phyloP scores from a whole-genome alignment of 2,797 vertebrate genomes.

The Microcaecilia unicolor region DNA sequence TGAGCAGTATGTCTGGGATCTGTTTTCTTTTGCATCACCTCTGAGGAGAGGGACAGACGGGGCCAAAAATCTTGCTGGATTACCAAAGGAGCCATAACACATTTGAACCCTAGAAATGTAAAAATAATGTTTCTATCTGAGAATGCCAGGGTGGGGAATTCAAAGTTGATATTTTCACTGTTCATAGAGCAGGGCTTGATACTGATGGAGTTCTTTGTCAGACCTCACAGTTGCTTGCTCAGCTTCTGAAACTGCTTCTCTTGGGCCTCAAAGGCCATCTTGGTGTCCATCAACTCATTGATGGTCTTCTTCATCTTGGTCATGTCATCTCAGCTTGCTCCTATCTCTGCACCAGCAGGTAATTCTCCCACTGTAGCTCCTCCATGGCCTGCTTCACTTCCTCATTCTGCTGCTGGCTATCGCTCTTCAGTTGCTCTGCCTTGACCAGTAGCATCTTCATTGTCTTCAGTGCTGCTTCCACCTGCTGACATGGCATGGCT shows the following conservation, averaged over 20 bases:
- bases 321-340: conserved; percentile 44
- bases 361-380: conserved; percentile 12
- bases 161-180: too few species aligned
- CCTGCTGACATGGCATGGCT: conserved; percentile 53
- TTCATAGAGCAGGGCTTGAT: too few species aligned
- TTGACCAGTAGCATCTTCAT: conserved; percentile 56
- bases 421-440: conserved; percentile 22
- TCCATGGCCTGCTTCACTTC: conserved; percentile 1
- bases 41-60: too few species aligned
- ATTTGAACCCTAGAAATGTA: too few species aligned
- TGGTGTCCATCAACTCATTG: conserved; percentile 55
- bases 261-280: conserved; percentile 50
- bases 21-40: too few species aligned
- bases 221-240: conserved; percentile 57
- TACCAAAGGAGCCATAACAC: too few species aligned
- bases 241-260: conserved; percentile 63
- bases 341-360: conserved; percentile 8
- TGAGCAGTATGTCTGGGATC: too few species aligned
- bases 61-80: too few species aligned
- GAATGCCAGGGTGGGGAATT: too few species aligned
- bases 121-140: too few species aligned
- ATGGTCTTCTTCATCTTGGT: conserved; percentile 42
- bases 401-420: conserved; percentile 11
- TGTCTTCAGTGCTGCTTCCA: conserved; percentile 45
- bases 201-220: neutral